phyloP scores from a whole-genome alignment of 2,888 invertebrate genomes.

The Galeruca laticollis region DNA sequence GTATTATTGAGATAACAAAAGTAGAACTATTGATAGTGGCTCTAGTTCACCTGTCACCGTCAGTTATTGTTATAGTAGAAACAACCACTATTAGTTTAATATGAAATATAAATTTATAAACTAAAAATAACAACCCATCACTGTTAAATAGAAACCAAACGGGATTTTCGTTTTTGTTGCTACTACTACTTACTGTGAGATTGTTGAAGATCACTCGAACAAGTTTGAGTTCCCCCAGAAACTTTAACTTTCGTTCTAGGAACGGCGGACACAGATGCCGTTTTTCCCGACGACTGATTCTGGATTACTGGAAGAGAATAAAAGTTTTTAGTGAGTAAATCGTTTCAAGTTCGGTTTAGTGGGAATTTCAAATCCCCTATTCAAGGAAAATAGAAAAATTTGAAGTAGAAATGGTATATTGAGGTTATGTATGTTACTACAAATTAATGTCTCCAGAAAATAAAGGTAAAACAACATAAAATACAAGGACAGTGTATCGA shows the following conservation, averaged over 20 bases:
- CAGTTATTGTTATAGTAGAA: no score
- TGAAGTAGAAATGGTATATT: background rate
- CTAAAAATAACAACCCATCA: no score
- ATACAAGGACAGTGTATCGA: no score
- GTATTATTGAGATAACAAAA: no score
- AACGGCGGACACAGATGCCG: conserved; percentile 87
- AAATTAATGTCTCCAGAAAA: no score
- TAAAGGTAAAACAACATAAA: no score
- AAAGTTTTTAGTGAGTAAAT: conserved; percentile 24
- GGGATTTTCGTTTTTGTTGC: background rate
- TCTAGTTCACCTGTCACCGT: no score
- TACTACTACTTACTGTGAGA: conserved; percentile 53
- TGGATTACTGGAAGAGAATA: conserved; percentile 57
- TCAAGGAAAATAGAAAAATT: background rate
- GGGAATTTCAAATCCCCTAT: background rate
- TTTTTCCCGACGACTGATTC: conserved; percentile 66
- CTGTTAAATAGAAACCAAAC: no score
- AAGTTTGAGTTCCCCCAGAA: conserved; percentile 91
- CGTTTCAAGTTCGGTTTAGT: background rate
- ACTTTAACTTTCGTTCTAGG: conserved; percentile 90
- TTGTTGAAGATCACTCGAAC: conserved; percentile 63
- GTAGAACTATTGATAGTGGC: no score
- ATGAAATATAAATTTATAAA: no score
- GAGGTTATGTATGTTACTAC: no score
- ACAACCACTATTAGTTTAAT: no score